phyloP scores from a whole-genome alignment of 2,888 invertebrate genomes.

The Andrena marginata region DNA sequence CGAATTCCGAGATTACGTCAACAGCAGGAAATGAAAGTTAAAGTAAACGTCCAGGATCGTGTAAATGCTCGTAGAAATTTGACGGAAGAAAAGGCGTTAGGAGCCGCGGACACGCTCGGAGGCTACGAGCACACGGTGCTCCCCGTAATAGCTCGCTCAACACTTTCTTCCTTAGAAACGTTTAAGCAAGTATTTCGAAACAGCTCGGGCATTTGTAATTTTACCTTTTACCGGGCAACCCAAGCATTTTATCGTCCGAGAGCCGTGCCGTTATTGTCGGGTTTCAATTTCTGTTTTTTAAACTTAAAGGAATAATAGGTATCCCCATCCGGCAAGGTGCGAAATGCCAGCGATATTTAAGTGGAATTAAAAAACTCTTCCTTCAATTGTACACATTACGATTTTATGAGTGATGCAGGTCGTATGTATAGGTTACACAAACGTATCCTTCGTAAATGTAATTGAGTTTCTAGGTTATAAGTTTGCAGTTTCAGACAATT shows the following conservation, averaged over 20 bases:
- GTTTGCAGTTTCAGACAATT: too few relatives aligned
- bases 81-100: slow-evolving; percentile 32
- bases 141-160: not conserved
- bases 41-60: slow-evolving; percentile 15
- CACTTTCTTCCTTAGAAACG: slow-evolving; percentile 9
- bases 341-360: not conserved
- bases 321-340: not conserved
- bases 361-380: not conserved
- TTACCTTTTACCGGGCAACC: not conserved
- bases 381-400: not conserved
- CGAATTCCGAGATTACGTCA: slow-evolving; percentile 58
- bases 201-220: not conserved
- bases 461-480: too few relatives aligned
- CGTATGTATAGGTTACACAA: too few relatives aligned
- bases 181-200: not conserved
- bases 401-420: too few relatives aligned
- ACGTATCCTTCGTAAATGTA: too few relatives aligned
- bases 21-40: slow-evolving; percentile 66
- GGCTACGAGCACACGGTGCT: not conserved
- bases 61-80: slow-evolving; percentile 43
- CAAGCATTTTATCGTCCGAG: too few relatives aligned
- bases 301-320: not conserved
- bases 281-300: not conserved
- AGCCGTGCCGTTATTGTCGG: too few relatives aligned
- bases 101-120: slow-evolving; percentile 8